Conservation (phyloP, 2,888 invertebrate genomes). For the Leptopilina myrica region DNA sequence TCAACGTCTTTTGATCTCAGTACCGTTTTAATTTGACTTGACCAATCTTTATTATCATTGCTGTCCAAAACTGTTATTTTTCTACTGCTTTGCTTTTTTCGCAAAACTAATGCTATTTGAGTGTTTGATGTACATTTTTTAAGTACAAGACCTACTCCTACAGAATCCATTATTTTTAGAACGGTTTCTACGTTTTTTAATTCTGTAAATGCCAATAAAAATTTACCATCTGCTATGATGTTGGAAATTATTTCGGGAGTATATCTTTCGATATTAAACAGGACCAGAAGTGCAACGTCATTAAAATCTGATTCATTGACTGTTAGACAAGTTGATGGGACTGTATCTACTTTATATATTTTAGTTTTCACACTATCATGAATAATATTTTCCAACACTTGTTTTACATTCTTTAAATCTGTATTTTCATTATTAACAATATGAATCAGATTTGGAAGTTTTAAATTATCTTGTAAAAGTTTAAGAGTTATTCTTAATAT, state of each 20-base stretch:
- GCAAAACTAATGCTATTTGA: slow-evolving; percentile 27
- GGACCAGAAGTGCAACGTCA: neutral
- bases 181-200: slow-evolving; percentile 14
- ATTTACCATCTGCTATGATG: slow-evolving; percentile 11
- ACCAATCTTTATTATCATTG: slow-evolving; percentile 33
- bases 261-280: neutral
- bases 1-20: slow-evolving; percentile 21
- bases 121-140: slow-evolving; percentile 7
- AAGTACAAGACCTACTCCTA: slow-evolving; percentile 36
- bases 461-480: neutral
- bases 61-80: slow-evolving; percentile 21
- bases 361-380: neutral
- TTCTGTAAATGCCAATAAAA: slow-evolving; percentile 40
- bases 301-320: neutral
- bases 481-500: neutral
- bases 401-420: neutral
- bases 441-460: neutral
- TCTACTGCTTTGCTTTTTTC: slow-evolving; percentile 32
- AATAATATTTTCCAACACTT: neutral
- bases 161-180: slow-evolving; percentile 22
- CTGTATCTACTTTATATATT: neutral
- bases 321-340: neutral
- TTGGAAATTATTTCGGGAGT: neutral
- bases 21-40: slow-evolving; percentile 35
- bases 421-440: neutral